These are phyloP conservation scores for Leptopilina syphax DNA, from an alignment of 2,888 invertebrate species.

Conservation along the genomic window DNA sequence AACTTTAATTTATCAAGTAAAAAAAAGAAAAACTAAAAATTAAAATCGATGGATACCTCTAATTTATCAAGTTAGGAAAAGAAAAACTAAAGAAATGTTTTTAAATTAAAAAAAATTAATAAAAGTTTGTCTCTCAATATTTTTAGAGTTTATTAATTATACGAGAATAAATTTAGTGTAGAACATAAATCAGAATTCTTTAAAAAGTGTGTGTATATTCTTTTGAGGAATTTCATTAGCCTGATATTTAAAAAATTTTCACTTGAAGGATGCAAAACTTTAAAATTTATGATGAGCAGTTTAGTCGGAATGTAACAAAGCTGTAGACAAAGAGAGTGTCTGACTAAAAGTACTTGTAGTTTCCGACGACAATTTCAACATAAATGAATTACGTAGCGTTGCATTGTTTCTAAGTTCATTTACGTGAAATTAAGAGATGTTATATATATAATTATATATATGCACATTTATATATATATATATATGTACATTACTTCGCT, in stretches of 20 bases:
- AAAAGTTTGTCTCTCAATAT: no score
- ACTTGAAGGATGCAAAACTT: conserved; percentile 17
- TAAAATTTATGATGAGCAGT: conserved; percentile 4
- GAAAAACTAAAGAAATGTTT: no score
- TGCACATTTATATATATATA: background rate
- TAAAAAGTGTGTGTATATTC: background rate
- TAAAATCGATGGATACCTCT: no score
- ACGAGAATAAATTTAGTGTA: background rate
- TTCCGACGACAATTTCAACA: conserved; percentile 4
- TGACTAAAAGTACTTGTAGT: conserved; percentile 36
- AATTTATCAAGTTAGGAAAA: no score
- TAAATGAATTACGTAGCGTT: conserved; percentile 4
- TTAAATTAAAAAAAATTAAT: no score
- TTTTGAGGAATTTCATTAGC: conserved; percentile 1
- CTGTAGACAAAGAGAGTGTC: conserved; percentile 13
- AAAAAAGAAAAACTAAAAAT: no score
- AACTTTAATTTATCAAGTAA: no score
- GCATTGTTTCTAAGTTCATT: background rate
- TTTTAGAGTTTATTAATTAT: background rate
- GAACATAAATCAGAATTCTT: background rate
- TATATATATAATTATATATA: background rate
- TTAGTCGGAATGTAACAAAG: conserved; percentile 18
- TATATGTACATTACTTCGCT: background rate
- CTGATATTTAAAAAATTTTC: conserved; percentile 15
- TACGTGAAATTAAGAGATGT: conserved; percentile 10